These are phyloP conservation scores for Danio albolineatus DNA, from an alignment of 2,797 vertebrate species.

Conservation along the genomic window DNA sequence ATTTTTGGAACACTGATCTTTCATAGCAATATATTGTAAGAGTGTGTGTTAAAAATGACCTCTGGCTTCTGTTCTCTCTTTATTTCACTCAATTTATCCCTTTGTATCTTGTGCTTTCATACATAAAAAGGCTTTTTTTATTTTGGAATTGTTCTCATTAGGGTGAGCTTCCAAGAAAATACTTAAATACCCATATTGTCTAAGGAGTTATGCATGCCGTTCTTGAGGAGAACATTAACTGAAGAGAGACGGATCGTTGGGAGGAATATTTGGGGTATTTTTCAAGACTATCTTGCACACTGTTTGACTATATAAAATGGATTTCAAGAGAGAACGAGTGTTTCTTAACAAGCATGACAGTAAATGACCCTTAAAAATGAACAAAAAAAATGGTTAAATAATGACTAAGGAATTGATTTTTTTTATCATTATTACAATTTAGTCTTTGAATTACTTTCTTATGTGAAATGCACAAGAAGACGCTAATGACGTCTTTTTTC, in stretches of 20 bases:
- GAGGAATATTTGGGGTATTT: not conserved
- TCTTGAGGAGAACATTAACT: not conserved
- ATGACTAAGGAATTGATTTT: not conserved
- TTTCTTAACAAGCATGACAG: constrained; percentile 8
- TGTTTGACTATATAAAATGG: not conserved
- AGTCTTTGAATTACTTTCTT: not conserved
- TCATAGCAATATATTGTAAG: constrained; percentile 24
- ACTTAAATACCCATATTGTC: constrained; percentile 14
- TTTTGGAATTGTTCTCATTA: constrained; percentile 2
- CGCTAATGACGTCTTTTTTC: not conserved
- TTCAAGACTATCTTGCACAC: constrained; percentile 2
- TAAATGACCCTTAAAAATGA: constrained; percentile 28
- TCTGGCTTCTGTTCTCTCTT: not conserved
- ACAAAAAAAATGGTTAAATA: not conserved
- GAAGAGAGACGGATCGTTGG: constrained; percentile 14
- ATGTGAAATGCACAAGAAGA: not conserved
- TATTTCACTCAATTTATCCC: constrained; percentile 13
- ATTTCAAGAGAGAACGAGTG: not conserved
- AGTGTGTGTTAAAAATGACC: constrained; percentile 17
- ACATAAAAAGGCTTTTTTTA: not conserved
- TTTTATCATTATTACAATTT: not conserved
- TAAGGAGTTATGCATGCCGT: not conserved
- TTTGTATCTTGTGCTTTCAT: not conserved
- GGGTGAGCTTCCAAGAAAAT: not conserved
- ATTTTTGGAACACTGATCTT: constrained; percentile 39